Base-by-base conservation (phyloP, 2,888 invertebrate species). In the Chaetoderma sp. region DNA sequence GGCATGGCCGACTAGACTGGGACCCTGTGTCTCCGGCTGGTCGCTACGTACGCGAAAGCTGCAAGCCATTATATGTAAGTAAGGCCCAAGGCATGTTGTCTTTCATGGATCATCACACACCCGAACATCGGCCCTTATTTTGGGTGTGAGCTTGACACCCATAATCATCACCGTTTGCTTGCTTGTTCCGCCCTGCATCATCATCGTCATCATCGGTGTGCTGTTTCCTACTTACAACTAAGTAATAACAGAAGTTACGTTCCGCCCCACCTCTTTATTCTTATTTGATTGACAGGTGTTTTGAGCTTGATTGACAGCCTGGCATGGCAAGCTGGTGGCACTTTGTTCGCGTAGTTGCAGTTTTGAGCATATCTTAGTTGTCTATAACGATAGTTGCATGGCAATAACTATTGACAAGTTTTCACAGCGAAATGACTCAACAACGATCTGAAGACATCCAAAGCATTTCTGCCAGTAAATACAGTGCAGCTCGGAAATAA, bases 1-100 rank as follows among this genome's bases (percentile, higher is more conserved):
- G 96, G 89, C 95, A 97, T 86, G 97, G 98, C 60, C 94, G 96
- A 89, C 90, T 99, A 83, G 97, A 97, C 88, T 99, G 98, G 98
- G 97, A 98, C 86, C 96, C 96, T 77, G 95, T 96, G 85, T 96
- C 95, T 82, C 94, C 95, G 55, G 96, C 96, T 65, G 98, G 98
- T 65, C 92, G 96, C 88, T 99, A 98, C 85, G 99, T 99, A 50
- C 91, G 96, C 81, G 97, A 98, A 87, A 97, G 98, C 88, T 99
- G 98, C 89, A 97, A 97, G 90, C 98, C 98, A 61, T 89, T 99
- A 79, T 90, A 92, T 89, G 96, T 96, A 88, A 91, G 86, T 84
- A 78, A 68, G 60, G 58, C 28, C 32, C 18, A 28, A 36, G 28
- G 39, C 13, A 25, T 36, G 13, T 33, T 39, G 2, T 21, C 28